Conservation (phyloP, 2,888 invertebrate species). For the Cephus sareptanus region DNA sequence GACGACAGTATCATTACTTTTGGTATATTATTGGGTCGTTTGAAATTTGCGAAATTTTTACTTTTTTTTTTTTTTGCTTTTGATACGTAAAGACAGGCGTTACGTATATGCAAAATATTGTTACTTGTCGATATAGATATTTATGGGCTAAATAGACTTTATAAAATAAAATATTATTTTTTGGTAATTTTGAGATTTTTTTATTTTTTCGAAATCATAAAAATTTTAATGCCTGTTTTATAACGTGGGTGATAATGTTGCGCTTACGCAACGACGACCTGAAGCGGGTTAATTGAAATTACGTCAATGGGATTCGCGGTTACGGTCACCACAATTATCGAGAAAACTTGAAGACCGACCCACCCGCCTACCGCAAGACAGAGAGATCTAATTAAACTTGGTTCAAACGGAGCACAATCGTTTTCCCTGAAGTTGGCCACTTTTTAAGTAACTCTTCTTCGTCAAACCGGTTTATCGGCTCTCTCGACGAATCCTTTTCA, state of each 20-base stretch:
- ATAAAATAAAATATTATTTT: neutral
- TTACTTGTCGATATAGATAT: neutral
- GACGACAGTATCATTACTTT: neutral
- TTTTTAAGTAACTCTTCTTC: constrained; percentile 31
- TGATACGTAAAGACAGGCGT: neutral
- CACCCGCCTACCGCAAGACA: neutral
- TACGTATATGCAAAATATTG: neutral
- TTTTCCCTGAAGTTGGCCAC: constrained; percentile 48
- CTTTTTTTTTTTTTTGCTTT: too few species aligned
- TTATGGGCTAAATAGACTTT: neutral
- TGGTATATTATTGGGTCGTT: neutral
- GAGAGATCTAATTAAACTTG: constrained; percentile 43
- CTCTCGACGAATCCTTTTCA: neutral
- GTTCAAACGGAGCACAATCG: constrained; percentile 43
- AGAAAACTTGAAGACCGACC: neutral
- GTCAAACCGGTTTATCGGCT: constrained; percentile 17
- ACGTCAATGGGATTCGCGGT: neutral
- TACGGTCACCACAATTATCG: neutral
- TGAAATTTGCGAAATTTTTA: neutral
- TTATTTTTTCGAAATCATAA: neutral
- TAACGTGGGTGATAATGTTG: neutral
- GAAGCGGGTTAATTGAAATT: neutral
- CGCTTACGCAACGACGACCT: neutral
- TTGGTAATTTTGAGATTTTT: neutral
- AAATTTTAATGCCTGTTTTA: too few species aligned